Base-by-base conservation (phyloP, 2,888 invertebrate genomes). In the Erynnis tages region DNA sequence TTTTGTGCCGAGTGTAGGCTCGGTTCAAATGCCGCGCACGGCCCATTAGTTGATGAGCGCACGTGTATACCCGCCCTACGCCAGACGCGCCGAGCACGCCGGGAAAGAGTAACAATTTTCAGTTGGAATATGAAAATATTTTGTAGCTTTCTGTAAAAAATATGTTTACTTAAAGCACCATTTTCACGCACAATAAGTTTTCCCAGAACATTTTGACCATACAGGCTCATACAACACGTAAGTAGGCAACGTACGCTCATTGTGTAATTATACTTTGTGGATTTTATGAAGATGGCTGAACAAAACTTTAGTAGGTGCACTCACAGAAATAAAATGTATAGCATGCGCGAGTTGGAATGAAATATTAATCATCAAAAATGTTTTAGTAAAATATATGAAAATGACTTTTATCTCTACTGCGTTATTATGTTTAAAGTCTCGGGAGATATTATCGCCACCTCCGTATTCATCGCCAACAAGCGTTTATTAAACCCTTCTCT, bases 21-120 rank as follows among this genome's bases (percentile, higher is more conserved):
- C 83, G 82, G 88, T 88, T 89, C 89, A 88, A 86, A 87, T 87
- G 87, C 85, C 85, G 87, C 84, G 87, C 80, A 90, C 85, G 90
- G 90, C 82, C 90, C 90, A 90, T 90, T 90, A 90, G 90, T 86
- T 90, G 90, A 90, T 90, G 90, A 90, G 67, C 66, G 83, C 84
- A 79, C 82, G 83, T 83, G 83, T 75, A 71, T 76, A 70, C 79
- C 72, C 77, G 76, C 78, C 79, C 81, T 74, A 73, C 74, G 73
- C 67, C 71, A 69, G 68, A 69, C 69, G 64, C 67, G 63, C 62
- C 57, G 59, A 62, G 55, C 63, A 54, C 50, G 62, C 62, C 69
- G 64, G 64, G 74, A 74, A 80, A 80, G 71, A 79, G 82, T 80
- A 79, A 87, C 86, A 80, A 85, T 87, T 86, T 85, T 78, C 85